phyloP scores from a whole-genome alignment of 2,888 invertebrate species.

The Stegana nigrithorax region DNA sequence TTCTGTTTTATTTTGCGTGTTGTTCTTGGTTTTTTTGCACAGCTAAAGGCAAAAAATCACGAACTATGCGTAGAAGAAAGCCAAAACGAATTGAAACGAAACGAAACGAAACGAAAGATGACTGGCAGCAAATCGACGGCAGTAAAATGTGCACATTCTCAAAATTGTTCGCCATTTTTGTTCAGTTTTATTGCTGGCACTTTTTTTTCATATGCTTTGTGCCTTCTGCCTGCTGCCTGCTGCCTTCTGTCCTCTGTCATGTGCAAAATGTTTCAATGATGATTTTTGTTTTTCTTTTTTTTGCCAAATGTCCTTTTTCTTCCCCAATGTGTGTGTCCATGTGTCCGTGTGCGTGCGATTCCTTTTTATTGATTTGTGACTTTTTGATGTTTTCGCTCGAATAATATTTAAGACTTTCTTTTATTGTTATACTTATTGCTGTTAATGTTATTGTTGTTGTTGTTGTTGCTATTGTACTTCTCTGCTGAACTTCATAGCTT shows the following conservation, averaged over 20 bases:
- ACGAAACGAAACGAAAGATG: neutral
- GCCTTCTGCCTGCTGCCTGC: constrained; percentile 41
- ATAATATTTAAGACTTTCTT: too few relatives aligned
- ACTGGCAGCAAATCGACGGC: neutral
- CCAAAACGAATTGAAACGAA: neutral
- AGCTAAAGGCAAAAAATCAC: neutral
- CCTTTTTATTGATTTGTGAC: too few relatives aligned
- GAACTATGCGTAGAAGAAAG: neutral
- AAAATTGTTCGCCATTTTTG: neutral
- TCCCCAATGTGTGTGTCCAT: too few relatives aligned
- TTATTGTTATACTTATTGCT: too few relatives aligned
- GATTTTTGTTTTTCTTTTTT: constrained; percentile 8
- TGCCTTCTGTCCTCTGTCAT: too few relatives aligned
- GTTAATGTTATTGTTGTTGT: too few relatives aligned
- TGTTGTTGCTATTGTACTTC: neutral
- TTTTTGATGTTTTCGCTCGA: too few relatives aligned
- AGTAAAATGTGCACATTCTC: constrained; percentile 4
- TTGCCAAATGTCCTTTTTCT: neutral
- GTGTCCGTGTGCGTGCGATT: too few relatives aligned
- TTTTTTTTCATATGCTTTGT: too few relatives aligned
- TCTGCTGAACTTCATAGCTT: too few relatives aligned
- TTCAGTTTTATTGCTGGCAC: neutral
- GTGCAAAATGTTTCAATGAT: constrained; percentile 23
- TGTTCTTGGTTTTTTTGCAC: neutral
- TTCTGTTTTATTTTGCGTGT: neutral